Evolutionary conservation across 2,888 invertebrate genomes (phyloP), one percentile per base, ranked within the genome.

Genomic region (Nasonovia ribisnigri): DNA sequence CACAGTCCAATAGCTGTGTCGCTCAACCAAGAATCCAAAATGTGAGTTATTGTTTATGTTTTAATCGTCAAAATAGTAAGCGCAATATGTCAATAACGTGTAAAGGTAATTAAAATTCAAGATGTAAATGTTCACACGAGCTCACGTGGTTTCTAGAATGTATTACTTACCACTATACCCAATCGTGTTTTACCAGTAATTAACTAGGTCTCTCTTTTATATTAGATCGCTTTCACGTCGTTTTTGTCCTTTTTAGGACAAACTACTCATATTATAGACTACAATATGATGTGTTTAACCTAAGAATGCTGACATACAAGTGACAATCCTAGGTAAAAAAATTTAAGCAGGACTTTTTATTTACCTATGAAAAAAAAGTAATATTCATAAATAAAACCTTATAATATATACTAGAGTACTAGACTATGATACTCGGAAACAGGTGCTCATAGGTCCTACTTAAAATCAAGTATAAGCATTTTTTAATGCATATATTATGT

Each of bases 171-270:
- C 29, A 86, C 24, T 16, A 54, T 36, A 91, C 46, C 46, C 48
- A 29, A 84, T 54, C 54, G 36, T 36, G 91, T 60, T 86, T 57
- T 92, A 86, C 86, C 36, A 86, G 60, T 92, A 92, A 92, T 86
- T 86, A 92, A 46, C 86, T 60, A 86, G 57, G 46, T 92, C 86
- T 92, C 91, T 92, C 86, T 92, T 60, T 91, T 86, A 84, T 89
- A 91, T 91, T 84, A 86, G 57, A 92, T 87, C 36, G 46, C 92
- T 92, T 92, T 92, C 92, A 87, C 86, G 36, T 92, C 16, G 48
- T 29, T 92, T 87, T 48, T 87, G 86, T 87, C 92, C 92, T 92
- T 87, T 87, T 92, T 87, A 92, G 92, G 60, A 87, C 60, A 87
- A 87, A 86, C 87, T 67, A 48, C 92, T 87, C 16, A 92, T 36